Conservation (phyloP, 1,140 invertebrate species). For the Drosophila ercepeae region DNA sequence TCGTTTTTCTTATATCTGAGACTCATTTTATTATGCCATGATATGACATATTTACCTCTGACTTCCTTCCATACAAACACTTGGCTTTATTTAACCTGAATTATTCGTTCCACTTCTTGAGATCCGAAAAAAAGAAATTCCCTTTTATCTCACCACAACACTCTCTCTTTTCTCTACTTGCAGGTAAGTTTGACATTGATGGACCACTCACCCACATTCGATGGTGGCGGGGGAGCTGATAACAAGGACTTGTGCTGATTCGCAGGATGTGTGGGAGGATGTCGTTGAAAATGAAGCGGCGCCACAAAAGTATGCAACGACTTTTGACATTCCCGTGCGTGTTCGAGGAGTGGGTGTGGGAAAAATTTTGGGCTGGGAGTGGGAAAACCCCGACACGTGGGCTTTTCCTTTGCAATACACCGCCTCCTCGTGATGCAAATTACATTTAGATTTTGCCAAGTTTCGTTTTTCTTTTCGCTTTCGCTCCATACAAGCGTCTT, state of each 20-base stretch:
- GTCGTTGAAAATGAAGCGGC: constrained; percentile 24
- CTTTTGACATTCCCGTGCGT: constrained; percentile 40
- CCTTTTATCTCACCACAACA: constrained; percentile 26
- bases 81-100: constrained; percentile 54
- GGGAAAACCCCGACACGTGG: constrained; percentile 20
- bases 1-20: background rate
- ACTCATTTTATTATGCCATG: background rate
- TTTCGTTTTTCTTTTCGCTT: background rate
- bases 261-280: constrained; percentile 5
- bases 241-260: constrained; percentile 4
- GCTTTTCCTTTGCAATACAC: constrained; percentile 9
- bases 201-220: constrained; percentile 52
- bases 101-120: constrained; percentile 38
- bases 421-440: constrained; percentile 54
- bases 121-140: background rate
- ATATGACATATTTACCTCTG: constrained; percentile 57
- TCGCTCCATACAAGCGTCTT: constrained; percentile 2
- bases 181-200: constrained; percentile 81
- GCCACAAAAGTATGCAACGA: constrained; percentile 37
- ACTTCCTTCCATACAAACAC: constrained; percentile 37
- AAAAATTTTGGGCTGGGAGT: too few relatives aligned
- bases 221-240: background rate
- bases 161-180: constrained; percentile 33
- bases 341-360: background rate
- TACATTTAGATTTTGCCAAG: constrained; percentile 61